These are phyloP conservation scores for Tachysurus fulvidraco DNA, from an alignment of 2,113 vertebrate species.

Conservation along the genomic window DNA sequence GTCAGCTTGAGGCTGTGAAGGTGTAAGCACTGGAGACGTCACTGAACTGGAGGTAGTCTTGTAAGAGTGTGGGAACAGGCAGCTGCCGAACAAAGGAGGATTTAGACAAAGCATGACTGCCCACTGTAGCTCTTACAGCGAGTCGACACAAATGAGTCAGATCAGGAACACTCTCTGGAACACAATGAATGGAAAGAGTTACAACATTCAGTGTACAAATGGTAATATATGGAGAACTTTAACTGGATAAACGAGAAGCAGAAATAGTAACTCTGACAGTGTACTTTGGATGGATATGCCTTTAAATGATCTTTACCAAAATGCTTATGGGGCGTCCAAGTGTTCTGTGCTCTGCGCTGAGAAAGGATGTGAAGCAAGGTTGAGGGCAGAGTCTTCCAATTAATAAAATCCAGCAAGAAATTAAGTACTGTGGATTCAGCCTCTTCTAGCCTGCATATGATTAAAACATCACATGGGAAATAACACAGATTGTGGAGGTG, in stretches of 20 bases:
- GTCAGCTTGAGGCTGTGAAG: constrained; percentile 10
- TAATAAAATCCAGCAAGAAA: constrained; percentile 82
- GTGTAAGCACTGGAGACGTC: constrained; percentile 54
- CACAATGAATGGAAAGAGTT: not conserved
- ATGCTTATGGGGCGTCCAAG: constrained; percentile 66
- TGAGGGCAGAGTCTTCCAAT: constrained; percentile 79
- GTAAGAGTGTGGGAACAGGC: constrained; percentile 64
- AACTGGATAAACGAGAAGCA: not conserved
- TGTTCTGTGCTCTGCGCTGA: constrained; percentile 61
- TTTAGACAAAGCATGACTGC: constrained; percentile 62
- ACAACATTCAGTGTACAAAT: not conserved
- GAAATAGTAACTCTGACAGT: not conserved
- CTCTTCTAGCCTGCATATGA: constrained; percentile 69
- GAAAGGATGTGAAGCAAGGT: constrained; percentile 69
- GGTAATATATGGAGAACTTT: constrained; percentile 13
- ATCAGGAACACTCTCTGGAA: constrained; percentile 63
- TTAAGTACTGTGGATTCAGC: constrained; percentile 70
- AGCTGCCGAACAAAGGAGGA: constrained; percentile 61
- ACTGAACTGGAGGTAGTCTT: constrained; percentile 66
- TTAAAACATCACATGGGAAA: constrained; percentile 35
- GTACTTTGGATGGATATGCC: not conserved
- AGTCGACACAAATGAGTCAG: constrained; percentile 72
- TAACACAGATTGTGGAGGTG: not conserved
- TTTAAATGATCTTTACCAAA: constrained; percentile 69
- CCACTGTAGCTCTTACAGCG: constrained; percentile 59